A percentile compares a stretch with the other conserved stretches of the same genome.
Evolutionary conservation across 2,113 vertebrate genomes (phyloP).

Genomic region (Gadus macrocephalus): DNA sequence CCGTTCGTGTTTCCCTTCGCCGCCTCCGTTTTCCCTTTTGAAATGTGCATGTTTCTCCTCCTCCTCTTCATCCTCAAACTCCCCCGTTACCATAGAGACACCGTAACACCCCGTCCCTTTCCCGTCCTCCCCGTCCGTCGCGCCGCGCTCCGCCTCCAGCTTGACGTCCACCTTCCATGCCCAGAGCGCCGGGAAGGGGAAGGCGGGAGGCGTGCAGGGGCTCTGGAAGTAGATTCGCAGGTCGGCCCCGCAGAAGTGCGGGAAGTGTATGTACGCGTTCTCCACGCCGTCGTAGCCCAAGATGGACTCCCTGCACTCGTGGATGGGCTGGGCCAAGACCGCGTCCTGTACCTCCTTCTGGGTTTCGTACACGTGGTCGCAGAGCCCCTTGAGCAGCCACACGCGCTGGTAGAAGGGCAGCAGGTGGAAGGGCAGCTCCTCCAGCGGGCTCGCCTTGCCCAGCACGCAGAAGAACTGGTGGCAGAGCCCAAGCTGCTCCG

Average conservation of each 20-base stretch:
- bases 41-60: conserved; percentile 18
- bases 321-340: conserved; percentile 92
- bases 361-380: conserved; percentile 94
- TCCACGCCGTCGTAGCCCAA: conserved; percentile 92
- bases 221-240: conserved; percentile 93
- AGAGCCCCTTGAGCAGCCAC: conserved; percentile 95
- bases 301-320: conserved; percentile 97
- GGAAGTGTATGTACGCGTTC: conserved; percentile 95
- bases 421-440: conserved; percentile 87
- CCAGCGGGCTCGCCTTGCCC: conserved; percentile 86
- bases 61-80: conserved; percentile 31
- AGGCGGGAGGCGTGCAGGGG: conserved; percentile 81
- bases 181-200: conserved; percentile 75
- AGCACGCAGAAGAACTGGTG: conserved; percentile 88
- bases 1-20: conserved; percentile 13
- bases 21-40: conserved; percentile 40
- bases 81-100: conserved; percentile 5
- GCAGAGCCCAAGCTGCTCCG: conserved; percentile 88
- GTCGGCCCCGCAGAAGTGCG: conserved; percentile 97
- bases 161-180: conserved; percentile 54
- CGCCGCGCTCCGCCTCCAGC: conserved; percentile 32
- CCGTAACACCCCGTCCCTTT: conserved; percentile 9
- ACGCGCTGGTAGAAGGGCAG: conserved; percentile 87
- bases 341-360: conserved; percentile 93
- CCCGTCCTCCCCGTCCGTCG: conserved; percentile 15